Percentiles rank a stretch among this genome's conserved stretches.
These are phyloP conservation scores for Anisognathus igniventris DNA, from an alignment of 2,797 vertebrate species.

Conservation along the genomic window DNA sequence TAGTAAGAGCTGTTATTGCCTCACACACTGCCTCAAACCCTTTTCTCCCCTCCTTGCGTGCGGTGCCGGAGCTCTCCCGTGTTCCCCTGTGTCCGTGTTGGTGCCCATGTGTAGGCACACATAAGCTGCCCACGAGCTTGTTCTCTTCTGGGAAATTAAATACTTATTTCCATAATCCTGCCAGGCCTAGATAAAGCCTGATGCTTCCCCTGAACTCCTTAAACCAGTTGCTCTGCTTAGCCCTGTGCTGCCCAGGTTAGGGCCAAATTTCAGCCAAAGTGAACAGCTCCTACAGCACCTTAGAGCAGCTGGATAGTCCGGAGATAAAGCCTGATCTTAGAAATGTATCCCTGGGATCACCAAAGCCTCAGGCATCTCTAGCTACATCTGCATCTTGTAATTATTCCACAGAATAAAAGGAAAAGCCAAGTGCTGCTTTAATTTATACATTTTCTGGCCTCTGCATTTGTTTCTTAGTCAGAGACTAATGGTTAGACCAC, in stretches of 20 bases:
- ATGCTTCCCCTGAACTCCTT: neutral
- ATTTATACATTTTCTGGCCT: conserved; percentile 23
- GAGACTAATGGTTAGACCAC: conserved; percentile 54
- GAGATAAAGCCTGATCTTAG: neutral
- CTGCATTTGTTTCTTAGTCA: conserved; percentile 54
- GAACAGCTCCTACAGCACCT: fast-evolving
- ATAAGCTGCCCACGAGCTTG: neutral
- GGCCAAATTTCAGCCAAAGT: neutral
- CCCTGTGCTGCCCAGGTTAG: neutral
- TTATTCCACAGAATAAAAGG: conserved; percentile 6
- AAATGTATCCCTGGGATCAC: neutral
- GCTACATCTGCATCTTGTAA: conserved; percentile 25
- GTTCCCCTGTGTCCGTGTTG: fast-evolving
- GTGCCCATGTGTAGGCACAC: neutral
- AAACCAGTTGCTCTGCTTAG: neutral
- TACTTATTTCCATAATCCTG: neutral
- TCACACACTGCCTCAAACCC: fast-evolving
- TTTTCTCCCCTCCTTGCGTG: neutral
- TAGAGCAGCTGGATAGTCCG: neutral
- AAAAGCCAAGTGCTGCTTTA: neutral
- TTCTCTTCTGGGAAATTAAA: conserved; percentile 25
- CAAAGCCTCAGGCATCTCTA: neutral
- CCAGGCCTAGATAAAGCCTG: neutral
- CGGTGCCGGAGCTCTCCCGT: fast-evolving
- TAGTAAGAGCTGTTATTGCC: neutral